These are phyloP conservation scores for Prunella fulvescens DNA, from an alignment of 2,113 vertebrate genomes.

Conservation along the genomic window DNA sequence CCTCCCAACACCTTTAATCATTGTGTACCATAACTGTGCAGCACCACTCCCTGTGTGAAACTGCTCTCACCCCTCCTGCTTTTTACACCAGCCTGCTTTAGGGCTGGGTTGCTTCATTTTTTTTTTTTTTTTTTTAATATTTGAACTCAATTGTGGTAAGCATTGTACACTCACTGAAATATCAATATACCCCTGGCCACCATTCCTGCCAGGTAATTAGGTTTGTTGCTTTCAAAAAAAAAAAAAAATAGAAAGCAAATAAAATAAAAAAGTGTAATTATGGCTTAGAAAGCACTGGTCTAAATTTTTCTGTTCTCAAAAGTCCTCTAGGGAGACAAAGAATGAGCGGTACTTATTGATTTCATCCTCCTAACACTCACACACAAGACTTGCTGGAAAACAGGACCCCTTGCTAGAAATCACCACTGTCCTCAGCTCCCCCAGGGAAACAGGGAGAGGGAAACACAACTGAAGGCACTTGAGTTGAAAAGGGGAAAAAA, in stretches of 20 bases:
- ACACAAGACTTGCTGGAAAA: conserved; percentile 28
- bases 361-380: conserved; percentile 9
- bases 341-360: conserved; percentile 52
- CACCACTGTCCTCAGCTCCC: conserved; percentile 5
- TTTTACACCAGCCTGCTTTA: background rate
- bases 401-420: conserved; percentile 26
- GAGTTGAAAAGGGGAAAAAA: conserved; percentile 10
- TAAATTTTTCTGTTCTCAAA: conserved; percentile 36
- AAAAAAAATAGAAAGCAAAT: conserved; percentile 8
- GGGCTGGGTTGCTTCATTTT: background rate
- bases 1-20: background rate
- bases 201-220: conserved; percentile 33
- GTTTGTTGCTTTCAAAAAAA: conserved; percentile 23
- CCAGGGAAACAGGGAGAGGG: background rate
- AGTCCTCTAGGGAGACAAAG: conserved; percentile 53
- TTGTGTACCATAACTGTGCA: background rate
- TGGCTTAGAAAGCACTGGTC: conserved; percentile 11
- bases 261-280: conserved; percentile 48
- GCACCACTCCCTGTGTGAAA: background rate
- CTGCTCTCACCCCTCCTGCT: background rate
- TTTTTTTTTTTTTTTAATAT: background rate
- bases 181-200: conserved; percentile 13
- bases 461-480: background rate
- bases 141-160: background rate
- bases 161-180: background rate